Evolutionary conservation across 1,140 invertebrate species (phyloP).

Genomic region (Drosophila burlai): DNA sequence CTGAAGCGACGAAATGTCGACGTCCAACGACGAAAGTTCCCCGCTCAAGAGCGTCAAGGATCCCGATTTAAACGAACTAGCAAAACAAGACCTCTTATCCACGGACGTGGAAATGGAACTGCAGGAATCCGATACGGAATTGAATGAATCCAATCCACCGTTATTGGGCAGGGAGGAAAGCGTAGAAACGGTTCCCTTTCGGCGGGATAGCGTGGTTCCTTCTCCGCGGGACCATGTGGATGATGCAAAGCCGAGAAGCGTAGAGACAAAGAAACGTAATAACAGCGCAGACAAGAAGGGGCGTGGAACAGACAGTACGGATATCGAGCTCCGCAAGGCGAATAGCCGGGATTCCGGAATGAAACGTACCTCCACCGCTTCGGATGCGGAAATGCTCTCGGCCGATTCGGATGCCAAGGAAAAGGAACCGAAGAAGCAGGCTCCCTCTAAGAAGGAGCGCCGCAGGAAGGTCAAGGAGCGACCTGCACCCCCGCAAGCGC

Average conservation of each 20-base stretch:
- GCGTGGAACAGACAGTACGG: background rate
- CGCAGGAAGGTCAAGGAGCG: slow-evolving; percentile 12
- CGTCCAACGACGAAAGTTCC: background rate
- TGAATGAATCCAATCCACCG: background rate
- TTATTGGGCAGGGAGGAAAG: background rate
- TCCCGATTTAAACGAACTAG: background rate
- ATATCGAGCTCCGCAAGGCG: background rate
- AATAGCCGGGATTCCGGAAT: too few species aligned
- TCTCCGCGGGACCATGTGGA: background rate
- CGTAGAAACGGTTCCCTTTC: background rate
- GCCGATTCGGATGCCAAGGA: background rate
- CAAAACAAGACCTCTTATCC: background rate
- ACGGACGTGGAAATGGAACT: slow-evolving; percentile 2
- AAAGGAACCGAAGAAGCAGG: background rate
- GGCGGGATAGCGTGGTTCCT: background rate
- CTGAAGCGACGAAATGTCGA: background rate
- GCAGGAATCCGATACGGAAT: background rate
- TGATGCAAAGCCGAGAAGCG: background rate
- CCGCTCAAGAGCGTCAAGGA: background rate
- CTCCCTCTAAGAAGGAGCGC: background rate
- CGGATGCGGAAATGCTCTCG: slow-evolving; percentile 21
- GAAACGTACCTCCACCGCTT: background rate
- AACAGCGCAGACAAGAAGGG: background rate
- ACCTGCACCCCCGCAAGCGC: background rate
- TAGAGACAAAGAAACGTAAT: background rate